Evolutionary conservation across 2,888 invertebrate genomes (phyloP), one percentile per base, ranked within the genome.

Genomic region (Heliconius charithonia): DNA sequence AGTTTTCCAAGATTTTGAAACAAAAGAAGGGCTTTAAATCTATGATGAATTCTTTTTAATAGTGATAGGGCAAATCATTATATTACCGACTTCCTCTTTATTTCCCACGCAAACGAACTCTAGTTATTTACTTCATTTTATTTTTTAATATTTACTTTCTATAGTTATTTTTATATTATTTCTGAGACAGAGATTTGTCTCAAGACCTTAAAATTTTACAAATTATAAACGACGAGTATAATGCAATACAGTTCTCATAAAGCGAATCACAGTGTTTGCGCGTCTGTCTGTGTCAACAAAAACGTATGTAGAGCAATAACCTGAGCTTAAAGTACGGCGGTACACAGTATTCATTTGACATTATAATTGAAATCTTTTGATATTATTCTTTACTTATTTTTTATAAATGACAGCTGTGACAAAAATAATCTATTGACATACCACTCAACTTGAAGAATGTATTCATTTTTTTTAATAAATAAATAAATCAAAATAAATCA

Each of bases 251-350:
- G n/a, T 70, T 45, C 70, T 29, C 22, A 62, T 19, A 41, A 37
- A 29, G 22, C 65, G 25, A 73, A 37, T 29, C 27, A 51, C 29
- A 51, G 7, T 73, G 56, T 74, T 67, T 62, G 73, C 66, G 45
- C 70, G 59, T 78, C 59, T 77, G 75, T 77, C 59, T 80, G 77
- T 75, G 71, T 75, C 75, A 66, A 80, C 71, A 75, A 75, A 77
- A 62, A 71, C 72, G 32, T 76, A 65, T 74, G 63, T 71, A 27
- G 70, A 75, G 66, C 78, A 74, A 69, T 51, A 78, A 78, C 78
- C 74, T 59, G 51, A 27, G 65, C 19, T 62, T 13, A 65, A 65
- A 65, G 66, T 59, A 63, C 19, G 72, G 25, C 19, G 25, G 16
- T 69, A 27, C 16, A 45, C 72, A 66, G 67, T 59, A 72, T 59